These are phyloP conservation scores for Phataginus tetradactyla DNA, from an alignment of 2,797 vertebrate species.

Conservation along the genomic window DNA sequence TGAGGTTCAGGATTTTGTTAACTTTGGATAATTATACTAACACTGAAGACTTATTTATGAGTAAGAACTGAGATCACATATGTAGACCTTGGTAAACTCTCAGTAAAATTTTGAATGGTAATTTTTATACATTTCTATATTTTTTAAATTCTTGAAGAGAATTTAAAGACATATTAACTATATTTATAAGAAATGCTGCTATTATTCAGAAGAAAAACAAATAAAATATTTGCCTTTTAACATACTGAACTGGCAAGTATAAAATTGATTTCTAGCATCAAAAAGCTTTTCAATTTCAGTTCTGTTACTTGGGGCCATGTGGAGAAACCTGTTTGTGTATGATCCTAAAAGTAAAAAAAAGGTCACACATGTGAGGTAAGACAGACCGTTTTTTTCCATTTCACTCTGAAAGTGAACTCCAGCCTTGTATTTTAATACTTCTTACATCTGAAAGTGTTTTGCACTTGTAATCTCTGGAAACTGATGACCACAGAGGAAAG, in stretches of 20 bases:
- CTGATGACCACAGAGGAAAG: conserved; percentile 54
- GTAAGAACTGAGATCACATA: background rate
- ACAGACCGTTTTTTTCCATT: background rate
- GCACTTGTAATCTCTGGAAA: conserved; percentile 33
- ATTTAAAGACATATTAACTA: background rate
- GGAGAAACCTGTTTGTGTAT: background rate
- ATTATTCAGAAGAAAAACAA: background rate
- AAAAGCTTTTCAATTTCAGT: background rate
- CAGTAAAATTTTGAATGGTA: background rate
- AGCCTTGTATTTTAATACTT: background rate
- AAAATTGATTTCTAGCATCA: background rate
- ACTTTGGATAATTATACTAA: background rate
- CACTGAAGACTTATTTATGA: background rate
- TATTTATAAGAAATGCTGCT: background rate
- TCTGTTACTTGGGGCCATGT: background rate
- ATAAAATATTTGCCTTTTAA: background rate
- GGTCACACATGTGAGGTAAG: background rate
- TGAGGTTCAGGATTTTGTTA: background rate
- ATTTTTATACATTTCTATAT: background rate
- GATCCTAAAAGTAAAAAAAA: background rate
- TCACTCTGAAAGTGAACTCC: background rate
- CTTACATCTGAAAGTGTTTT: background rate
- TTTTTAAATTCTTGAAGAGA: background rate
- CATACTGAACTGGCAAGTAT: background rate
- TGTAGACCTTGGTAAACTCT: background rate